Percentiles rank a stretch among this genome's conserved stretches.
Evolutionary conservation across 1,140 invertebrate species (phyloP).

Genomic region (Heliothis virescens): DNA sequence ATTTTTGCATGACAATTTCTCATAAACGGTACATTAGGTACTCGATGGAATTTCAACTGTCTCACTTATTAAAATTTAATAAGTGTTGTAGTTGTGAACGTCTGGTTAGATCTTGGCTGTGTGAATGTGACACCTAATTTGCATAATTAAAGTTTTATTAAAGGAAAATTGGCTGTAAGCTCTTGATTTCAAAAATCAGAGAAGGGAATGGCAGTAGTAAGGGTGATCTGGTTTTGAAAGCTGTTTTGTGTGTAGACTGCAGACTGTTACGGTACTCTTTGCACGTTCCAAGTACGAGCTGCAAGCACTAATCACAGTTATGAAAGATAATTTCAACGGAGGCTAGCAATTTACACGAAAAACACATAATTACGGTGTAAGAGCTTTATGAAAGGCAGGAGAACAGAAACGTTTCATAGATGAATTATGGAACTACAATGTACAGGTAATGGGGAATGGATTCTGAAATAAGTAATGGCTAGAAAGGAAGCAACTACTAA

Average conservation of each 20-base stretch:
- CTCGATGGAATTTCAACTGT: too few species aligned
- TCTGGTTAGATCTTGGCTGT: too few species aligned
- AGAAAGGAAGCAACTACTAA: too few species aligned
- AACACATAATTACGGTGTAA: constrained; percentile 27
- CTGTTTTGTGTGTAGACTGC: constrained; percentile 19
- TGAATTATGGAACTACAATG: constrained; percentile 9
- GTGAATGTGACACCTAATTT: too few species aligned
- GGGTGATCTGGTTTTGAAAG: constrained; percentile 32
- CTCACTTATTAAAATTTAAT: too few species aligned
- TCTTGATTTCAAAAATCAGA: constrained; percentile 4
- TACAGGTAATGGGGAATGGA: background rate
- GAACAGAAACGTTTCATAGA: constrained; percentile 29
- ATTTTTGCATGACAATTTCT: too few species aligned
- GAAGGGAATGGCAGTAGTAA: background rate
- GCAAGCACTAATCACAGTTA: constrained; percentile 38
- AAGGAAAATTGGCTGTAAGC: background rate
- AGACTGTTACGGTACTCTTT: constrained; percentile 22
- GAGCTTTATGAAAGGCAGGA: constrained; percentile 26
- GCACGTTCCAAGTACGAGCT: constrained; percentile 23
- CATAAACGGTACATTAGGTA: too few species aligned
- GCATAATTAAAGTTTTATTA: too few species aligned
- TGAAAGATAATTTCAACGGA: constrained; percentile 40
- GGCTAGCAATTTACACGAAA: constrained; percentile 42
- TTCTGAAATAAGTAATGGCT: too few species aligned
- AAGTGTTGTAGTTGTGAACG: too few species aligned